Evolutionary conservation across 37 sponge, comb jelly and placozoan genomes (phyloP).

Genomic region (Theonella swinhoei): DNA sequence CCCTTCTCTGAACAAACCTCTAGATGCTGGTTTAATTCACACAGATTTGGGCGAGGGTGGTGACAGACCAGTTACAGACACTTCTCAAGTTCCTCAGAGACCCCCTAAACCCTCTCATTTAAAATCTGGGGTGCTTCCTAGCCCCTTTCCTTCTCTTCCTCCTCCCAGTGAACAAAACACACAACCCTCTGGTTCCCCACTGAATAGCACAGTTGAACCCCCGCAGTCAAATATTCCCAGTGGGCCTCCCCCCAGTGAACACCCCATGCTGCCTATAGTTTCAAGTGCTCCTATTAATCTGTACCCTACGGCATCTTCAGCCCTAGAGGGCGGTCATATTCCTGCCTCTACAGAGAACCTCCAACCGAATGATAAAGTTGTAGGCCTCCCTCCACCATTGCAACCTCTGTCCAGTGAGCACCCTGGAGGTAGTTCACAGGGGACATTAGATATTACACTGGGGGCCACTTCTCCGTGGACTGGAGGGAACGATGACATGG

Average conservation of each 20-base stretch:
- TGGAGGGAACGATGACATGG: neutral
- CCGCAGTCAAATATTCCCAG: neutral
- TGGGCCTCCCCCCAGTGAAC: neutral
- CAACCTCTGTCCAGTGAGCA: no score
- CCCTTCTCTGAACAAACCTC: neutral
- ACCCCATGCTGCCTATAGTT: no score
- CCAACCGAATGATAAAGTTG: neutral
- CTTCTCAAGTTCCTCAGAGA: neutral
- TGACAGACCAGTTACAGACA: neutral
- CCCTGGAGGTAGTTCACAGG: no score
- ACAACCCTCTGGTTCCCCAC: neutral
- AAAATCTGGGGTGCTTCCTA: neutral
- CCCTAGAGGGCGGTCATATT: neutral
- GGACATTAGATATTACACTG: no score
- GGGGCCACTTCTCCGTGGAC: neutral
- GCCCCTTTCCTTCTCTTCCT: neutral
- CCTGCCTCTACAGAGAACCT: neutral
- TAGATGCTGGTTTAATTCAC: neutral
- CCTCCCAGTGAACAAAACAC: neutral
- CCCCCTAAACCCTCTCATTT: constrained; percentile 6
- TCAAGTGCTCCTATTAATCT: no score
- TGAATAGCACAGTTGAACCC: neutral
- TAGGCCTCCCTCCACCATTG: neutral
- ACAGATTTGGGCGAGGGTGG: neutral
- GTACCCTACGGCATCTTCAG: no score